Evolutionary conservation across 2,113 vertebrate genomes (phyloP), one percentile per base, ranked within the genome.

Genomic region (Actenoides lindsayi): DNA sequence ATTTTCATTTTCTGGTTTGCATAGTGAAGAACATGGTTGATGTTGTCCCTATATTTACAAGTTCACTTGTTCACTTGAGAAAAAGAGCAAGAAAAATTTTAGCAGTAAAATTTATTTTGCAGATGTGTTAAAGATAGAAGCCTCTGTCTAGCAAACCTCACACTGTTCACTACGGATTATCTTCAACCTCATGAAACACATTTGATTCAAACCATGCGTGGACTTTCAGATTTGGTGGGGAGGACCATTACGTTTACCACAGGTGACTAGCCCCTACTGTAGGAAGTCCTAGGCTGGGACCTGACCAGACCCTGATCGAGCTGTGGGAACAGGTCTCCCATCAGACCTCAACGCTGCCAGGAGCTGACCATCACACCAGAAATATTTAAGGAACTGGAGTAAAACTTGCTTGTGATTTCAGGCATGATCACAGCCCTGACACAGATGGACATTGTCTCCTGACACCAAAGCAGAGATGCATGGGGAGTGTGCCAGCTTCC

Each of bases 381-480:
- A 51, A 35, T 78, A 82, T 89, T 70, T 89, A 75, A 89, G 63
- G 60, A 84, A 60, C 35, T 53, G 16, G 20, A 0, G 0, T 67
- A 65, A 75, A 64, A 56, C 27, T 27, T 44, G 13, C n/a, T 8
- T 33, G 23, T 64, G 27, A 87, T 71, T 84, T 69, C 48, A 79
- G 33, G 82, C 41, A 64, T 9, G 27, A 75, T 62, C 30, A 73
- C 39, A 71, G 30, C n/a, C 56, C 37, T 70, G 50, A 57, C 9
- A 33, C 0, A 2, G 39, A 74, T 1, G 9, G 31, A 39, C 28
- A 3, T 1, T 30, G 31, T 31, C 12, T 65, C 44, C 73, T 37
- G 41, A 33, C 44, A 67, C 41, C 54, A 63, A 67, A 84, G 48
- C 25, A 64, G 37, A 59, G 39, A 21, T 59, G 31, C 2, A 1